Evolutionary conservation across 2,113 vertebrate genomes (phyloP), one percentile per base, ranked within the genome.

Genomic region (Dicaeum eximium): DNA sequence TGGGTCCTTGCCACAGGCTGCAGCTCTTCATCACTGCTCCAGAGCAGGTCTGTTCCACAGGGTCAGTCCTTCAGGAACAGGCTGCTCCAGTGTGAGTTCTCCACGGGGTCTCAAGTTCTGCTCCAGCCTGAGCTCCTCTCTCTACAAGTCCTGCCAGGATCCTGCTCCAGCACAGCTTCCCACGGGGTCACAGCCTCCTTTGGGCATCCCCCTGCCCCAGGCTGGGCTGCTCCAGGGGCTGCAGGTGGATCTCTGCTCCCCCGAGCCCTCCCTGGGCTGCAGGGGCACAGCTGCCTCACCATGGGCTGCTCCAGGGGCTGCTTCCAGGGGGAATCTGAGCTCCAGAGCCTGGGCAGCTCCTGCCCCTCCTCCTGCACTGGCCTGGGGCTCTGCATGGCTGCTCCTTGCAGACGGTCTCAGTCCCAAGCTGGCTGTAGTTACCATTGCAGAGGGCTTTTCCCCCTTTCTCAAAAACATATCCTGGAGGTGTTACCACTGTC

Each of bases 351-450:
- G 74, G 48, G 48, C 40, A 35, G 16, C n/a, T 80, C 57, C 74
- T 87, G 30, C 20, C 57, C 48, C 35, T 79, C 24, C 38, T 10
- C 2, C 31, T 86, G 40, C 56, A 3, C 56, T 40, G 48, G 16
- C 48, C 24, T 54, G 47, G 2, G 1, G 7, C 5, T 10, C 48
- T 56, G 25, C 31, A 35, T 35, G 21, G 11, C 9, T 56, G 30
- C 2, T 64, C 10, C 31, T 37, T 16, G 0, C 31, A 16, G 9
- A 44, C 0, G 0, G 3, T 4, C 21, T 71, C 33, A 11, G 10
- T 30, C 8, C 15, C 23, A 23, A 23, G 42, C 25, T 23, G 17
- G 7, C 9, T 64, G 20, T 27, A 54, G 9, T 56, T 57, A 15
- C 20, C 17, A 31, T 15, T 8, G 4, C 14, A 72, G 21, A 25